phyloP scores from a whole-genome alignment of 2,797 vertebrate species.

The Falco rusticolus region DNA sequence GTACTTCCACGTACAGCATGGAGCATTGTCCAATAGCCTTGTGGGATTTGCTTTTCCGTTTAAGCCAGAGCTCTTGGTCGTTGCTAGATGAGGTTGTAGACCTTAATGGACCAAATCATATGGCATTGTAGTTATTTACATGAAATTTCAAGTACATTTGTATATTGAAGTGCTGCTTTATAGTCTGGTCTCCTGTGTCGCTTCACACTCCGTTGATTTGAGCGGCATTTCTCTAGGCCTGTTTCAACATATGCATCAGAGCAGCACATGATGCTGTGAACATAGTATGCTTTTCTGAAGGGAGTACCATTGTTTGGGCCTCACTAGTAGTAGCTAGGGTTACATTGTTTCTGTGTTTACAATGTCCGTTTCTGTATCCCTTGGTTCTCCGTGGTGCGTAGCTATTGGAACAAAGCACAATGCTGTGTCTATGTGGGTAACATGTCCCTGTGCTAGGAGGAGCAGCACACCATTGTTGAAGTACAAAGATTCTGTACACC shows the following conservation, averaged over 20 bases:
- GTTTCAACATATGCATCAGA: neutral
- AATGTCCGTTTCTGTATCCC: neutral
- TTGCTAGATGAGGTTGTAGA: neutral
- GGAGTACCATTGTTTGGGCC: neutral
- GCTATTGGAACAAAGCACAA: slow-evolving; percentile 38
- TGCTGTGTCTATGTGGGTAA: neutral
- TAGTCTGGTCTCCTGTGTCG: neutral
- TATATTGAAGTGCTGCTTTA: neutral
- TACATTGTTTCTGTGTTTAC: slow-evolving; percentile 1
- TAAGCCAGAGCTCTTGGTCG: neutral
- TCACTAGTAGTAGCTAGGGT: neutral
- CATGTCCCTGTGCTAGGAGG: slow-evolving; percentile 43
- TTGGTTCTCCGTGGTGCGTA: neutral
- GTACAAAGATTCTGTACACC: slow-evolving; percentile 48
- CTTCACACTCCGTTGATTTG: neutral
- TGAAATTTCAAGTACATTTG: neutral
- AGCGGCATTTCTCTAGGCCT: neutral
- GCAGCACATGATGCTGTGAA: neutral
- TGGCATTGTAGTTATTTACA: neutral
- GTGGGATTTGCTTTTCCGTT: neutral
- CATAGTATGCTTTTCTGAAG: neutral
- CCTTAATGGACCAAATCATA: neutral
- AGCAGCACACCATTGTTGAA: slow-evolving; percentile 60
- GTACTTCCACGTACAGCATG: neutral
- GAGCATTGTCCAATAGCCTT: neutral